A percentile compares a stretch with the other conserved stretches of the same genome.
phyloP scores from a whole-genome alignment of 1,140 invertebrate species.

The Hylyphantes graminicola region DNA sequence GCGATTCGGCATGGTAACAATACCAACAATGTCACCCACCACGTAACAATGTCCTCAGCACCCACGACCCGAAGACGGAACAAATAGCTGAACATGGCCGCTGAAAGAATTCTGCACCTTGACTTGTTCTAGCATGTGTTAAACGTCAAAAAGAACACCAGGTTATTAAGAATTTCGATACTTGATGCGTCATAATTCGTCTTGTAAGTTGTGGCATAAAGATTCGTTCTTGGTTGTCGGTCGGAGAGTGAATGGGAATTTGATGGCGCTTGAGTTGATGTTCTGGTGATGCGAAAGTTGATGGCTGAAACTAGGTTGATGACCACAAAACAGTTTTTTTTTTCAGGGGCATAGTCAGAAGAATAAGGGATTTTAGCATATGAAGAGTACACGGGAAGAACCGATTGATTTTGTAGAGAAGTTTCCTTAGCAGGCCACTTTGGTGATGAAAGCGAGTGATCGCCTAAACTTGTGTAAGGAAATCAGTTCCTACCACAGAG shows the following conservation, averaged over 20 bases:
- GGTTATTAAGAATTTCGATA: conserved; percentile 24
- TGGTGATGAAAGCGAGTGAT: too few relatives aligned
- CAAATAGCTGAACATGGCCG: conserved; percentile 40
- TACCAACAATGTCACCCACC: conserved; percentile 51
- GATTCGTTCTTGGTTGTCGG: conserved; percentile 28
- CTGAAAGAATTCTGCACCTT: conserved; percentile 26
- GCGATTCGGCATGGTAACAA: conserved; percentile 47
- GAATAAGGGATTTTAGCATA: too few relatives aligned
- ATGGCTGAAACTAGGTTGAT: not conserved
- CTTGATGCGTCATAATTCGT: conserved; percentile 36
- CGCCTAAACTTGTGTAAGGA: too few relatives aligned
- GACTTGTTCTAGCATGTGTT: conserved; percentile 41
- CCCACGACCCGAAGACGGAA: conserved; percentile 10
- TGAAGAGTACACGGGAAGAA: too few relatives aligned
- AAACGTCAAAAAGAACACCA: conserved; percentile 25
- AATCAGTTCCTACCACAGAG: too few relatives aligned
- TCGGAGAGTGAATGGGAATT: too few relatives aligned
- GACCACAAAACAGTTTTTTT: too few relatives aligned
- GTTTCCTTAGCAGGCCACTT: too few relatives aligned
- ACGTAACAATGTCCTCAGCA: conserved; percentile 36
- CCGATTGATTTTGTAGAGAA: too few relatives aligned
- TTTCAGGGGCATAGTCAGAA: too few relatives aligned
- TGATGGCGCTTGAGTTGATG: not conserved
- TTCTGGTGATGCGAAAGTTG: not conserved
- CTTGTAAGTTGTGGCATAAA: conserved; percentile 32